A percentile compares a stretch with the other conserved stretches of the same genome.
phyloP scores from a whole-genome alignment of 2,113 vertebrate genomes.

The Corythaixoides concolor region DNA sequence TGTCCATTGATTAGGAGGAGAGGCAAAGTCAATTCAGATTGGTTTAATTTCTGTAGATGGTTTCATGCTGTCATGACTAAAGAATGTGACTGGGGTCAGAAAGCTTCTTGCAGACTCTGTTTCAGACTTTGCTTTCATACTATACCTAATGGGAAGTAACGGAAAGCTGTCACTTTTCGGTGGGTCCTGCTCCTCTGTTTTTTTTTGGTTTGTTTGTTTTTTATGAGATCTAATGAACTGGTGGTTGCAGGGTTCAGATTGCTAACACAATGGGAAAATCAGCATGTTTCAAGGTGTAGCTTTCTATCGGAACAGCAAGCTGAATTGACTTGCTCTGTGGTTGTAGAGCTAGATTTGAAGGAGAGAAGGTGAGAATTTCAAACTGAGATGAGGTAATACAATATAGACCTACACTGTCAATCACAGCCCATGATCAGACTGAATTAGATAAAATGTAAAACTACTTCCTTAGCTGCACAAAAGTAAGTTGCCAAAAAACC shows the following conservation, averaged over 20 bases:
- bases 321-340: neutral
- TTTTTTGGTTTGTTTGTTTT: neutral
- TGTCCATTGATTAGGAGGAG: neutral
- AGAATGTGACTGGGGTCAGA: neutral
- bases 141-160: neutral
- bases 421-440: neutral
- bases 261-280: neutral
- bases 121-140: neutral
- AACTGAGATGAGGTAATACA: neutral
- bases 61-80: constrained; percentile 1
- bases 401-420: neutral
- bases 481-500: neutral
- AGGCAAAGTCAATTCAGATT: neutral
- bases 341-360: neutral
- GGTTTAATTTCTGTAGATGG: constrained; percentile 31
- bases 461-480: neutral
- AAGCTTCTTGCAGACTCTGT: constrained; percentile 20
- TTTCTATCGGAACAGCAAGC: neutral
- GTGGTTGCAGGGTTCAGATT: neutral
- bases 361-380: neutral
- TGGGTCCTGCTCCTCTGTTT: neutral
- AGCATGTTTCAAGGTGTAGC: neutral
- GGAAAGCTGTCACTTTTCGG: neutral
- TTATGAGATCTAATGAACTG: neutral
- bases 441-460: neutral